Percentiles rank a stretch among this genome's conserved stretches.
These are phyloP conservation scores for Chaenocephalus aceratus DNA, from an alignment of 2,113 vertebrate species.

Conservation along the genomic window DNA sequence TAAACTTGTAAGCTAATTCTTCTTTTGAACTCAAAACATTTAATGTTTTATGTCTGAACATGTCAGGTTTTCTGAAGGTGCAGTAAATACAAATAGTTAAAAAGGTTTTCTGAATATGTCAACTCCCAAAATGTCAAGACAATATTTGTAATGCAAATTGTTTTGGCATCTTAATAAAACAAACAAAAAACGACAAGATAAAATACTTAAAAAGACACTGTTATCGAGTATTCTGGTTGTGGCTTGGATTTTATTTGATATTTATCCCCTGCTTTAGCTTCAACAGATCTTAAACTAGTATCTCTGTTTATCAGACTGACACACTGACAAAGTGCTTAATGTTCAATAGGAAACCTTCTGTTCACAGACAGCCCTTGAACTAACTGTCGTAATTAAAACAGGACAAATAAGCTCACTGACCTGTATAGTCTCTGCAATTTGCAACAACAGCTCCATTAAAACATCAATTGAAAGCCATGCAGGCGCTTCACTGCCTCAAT, in stretches of 20 bases:
- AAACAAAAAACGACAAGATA: neutral
- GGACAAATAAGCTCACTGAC: conserved; percentile 48
- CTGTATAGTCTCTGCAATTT: conserved; percentile 38
- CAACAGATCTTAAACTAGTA: neutral
- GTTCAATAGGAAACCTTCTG: conserved; percentile 34
- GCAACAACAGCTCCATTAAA: conserved; percentile 66
- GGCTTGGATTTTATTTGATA: neutral
- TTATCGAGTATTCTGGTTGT: neutral
- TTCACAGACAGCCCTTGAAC: conserved; percentile 10
- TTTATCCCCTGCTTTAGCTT: neutral
- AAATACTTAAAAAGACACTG: too few species aligned
- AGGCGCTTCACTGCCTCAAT: conserved; percentile 16
- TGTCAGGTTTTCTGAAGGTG: too few species aligned
- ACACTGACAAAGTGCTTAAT: conserved; percentile 10
- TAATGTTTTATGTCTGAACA: too few species aligned
- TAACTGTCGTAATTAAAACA: conserved; percentile 54
- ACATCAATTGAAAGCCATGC: conserved; percentile 39
- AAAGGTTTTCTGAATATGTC: neutral
- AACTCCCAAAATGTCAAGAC: neutral
- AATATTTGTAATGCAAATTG: neutral
- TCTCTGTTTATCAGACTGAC: conserved; percentile 29
- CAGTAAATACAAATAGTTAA: too few species aligned
- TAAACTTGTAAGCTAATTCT: neutral
- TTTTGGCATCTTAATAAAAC: neutral
- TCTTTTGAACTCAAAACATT: neutral